Conservation (phyloP, 2,888 invertebrate species). For the Pogonocherus hispidulus region DNA sequence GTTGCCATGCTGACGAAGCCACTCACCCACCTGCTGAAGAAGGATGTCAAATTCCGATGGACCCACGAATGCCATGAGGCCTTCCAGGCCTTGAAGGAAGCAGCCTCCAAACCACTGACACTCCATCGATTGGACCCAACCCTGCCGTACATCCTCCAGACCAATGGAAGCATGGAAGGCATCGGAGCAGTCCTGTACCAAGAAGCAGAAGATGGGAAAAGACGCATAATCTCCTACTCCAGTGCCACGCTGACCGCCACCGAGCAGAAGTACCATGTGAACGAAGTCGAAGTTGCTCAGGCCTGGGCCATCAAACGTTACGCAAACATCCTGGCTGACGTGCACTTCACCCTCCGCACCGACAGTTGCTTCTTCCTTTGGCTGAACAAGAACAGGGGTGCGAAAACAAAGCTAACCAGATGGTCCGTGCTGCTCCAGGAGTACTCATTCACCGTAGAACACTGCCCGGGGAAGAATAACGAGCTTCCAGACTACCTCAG, state of each 20-base stretch:
- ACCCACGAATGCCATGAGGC: background rate
- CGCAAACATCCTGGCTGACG: conserved; percentile 34
- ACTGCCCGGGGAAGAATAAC: conserved; percentile 41
- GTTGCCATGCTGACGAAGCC: background rate
- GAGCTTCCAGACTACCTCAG: conserved; percentile 41
- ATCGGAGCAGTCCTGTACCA: conserved; percentile 10
- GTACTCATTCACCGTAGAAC: conserved; percentile 47
- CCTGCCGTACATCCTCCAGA: background rate
- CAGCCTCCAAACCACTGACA: background rate
- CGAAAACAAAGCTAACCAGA: conserved; percentile 31
- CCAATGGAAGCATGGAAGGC: background rate
- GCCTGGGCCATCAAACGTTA: conserved; percentile 28
- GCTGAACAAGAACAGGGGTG: conserved; percentile 31
- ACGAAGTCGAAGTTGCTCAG: conserved; percentile 43
- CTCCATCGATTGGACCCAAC: background rate
- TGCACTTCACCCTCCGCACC: conserved; percentile 35
- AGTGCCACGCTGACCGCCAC: conserved; percentile 23
- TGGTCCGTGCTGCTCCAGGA: conserved; percentile 40
- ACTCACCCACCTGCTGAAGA: background rate
- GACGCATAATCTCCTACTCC: conserved; percentile 34
- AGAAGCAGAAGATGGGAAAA: background rate
- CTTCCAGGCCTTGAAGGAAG: background rate
- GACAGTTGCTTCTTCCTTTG: conserved; percentile 31
- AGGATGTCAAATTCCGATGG: background rate
- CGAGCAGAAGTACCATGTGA: conserved; percentile 35